Evolutionary conservation across 1,140 invertebrate genomes (phyloP).

Genomic region (Holcopasites calliopsidis): DNA sequence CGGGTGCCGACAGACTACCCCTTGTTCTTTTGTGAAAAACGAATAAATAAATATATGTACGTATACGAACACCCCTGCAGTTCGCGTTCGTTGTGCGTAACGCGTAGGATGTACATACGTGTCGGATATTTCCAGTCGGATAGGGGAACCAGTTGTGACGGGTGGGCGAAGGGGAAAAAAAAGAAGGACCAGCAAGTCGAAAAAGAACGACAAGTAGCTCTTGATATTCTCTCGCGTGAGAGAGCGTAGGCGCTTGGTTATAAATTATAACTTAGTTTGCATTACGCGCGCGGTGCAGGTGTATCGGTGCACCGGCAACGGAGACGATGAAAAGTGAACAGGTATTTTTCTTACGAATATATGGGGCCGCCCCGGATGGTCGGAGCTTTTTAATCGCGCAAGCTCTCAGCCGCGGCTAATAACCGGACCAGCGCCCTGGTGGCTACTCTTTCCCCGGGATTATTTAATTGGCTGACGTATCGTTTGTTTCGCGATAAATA

Average conservation of each 20-base stretch:
- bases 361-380: background rate
- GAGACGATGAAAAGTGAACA: slow-evolving; percentile 18
- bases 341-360: slow-evolving; percentile 41
- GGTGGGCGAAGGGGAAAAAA: background rate
- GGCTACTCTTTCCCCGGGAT: background rate
- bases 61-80: background rate
- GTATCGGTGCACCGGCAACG: background rate
- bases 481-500: slow-evolving; percentile 5
- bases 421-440: background rate
- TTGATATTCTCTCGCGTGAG: slow-evolving; percentile 21
- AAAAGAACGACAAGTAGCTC: slow-evolving; percentile 38
- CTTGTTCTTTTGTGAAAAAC: slow-evolving; percentile 58
- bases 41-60: slow-evolving; percentile 61
- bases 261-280: slow-evolving; percentile 43
- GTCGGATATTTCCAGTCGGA: slow-evolving; percentile 19
- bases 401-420: background rate
- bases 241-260: slow-evolving; percentile 21
- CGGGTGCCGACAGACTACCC: slow-evolving; percentile 13
- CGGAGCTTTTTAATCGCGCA: background rate
- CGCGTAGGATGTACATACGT: background rate
- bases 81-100: background rate
- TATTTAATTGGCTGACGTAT: slow-evolving; percentile 18
- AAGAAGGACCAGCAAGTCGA: background rate
- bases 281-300: background rate
- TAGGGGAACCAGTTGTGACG: slow-evolving; percentile 26